Evolutionary conservation across 2,113 vertebrate genomes (phyloP).

Genomic region (Rhinogobius similis): DNA sequence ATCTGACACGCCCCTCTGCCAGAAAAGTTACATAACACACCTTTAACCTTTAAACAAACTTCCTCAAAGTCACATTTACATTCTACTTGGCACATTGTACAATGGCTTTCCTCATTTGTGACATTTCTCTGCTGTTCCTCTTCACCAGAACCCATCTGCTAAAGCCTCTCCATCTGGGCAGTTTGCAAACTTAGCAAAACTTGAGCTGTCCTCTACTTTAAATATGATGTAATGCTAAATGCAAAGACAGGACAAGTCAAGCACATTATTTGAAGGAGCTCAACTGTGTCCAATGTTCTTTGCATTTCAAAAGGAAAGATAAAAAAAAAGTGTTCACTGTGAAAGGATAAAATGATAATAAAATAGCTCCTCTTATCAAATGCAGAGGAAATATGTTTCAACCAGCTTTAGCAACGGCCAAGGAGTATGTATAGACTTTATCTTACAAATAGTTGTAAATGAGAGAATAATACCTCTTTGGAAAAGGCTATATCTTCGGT

Average conservation of each 20-base stretch:
- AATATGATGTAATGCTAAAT: slow-evolving; percentile 23
- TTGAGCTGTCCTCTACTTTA: slow-evolving; percentile 17
- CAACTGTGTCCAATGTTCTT: not conserved
- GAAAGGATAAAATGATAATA: not conserved
- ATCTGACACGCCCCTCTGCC: not conserved
- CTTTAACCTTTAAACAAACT: not conserved
- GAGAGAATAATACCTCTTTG: no score
- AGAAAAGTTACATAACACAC: not conserved
- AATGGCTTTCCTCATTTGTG: slow-evolving; percentile 37
- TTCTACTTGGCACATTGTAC: not conserved
- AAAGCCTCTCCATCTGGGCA: slow-evolving; percentile 66
- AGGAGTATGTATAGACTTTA: no score
- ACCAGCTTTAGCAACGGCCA: no score
- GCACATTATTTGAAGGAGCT: not conserved
- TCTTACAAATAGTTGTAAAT: no score
- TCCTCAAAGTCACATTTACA: slow-evolving; percentile 7
- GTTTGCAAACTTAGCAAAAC: slow-evolving; percentile 47
- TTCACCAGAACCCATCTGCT: slow-evolving; percentile 65
- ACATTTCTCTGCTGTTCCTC: slow-evolving; percentile 44
- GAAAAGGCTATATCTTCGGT: no score
- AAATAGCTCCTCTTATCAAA: not conserved
- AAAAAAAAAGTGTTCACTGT: not conserved
- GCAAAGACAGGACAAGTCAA: slow-evolving; percentile 9
- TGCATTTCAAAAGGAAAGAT: not conserved
- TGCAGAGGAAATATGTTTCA: not conserved